Conservation (phyloP, 2,888 invertebrate genomes). For the Harpalus rufipes region DNA sequence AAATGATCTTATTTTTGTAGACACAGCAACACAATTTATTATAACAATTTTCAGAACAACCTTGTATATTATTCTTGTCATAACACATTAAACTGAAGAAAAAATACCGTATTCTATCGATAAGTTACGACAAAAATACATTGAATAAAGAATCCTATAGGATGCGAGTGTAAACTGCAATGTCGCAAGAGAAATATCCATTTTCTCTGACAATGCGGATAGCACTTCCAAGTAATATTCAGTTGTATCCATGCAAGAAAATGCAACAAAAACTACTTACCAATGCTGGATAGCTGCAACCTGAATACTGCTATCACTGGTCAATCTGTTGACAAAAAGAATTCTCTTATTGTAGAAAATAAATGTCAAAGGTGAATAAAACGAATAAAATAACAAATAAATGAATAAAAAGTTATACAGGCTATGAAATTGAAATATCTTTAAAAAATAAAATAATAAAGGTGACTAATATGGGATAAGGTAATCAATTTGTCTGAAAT, state of each 20-base stretch:
- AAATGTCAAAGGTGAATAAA: neutral
- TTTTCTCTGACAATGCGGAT: constrained; percentile 53
- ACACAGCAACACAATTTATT: neutral
- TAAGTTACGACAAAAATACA: constrained; percentile 19
- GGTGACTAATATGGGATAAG: too few species aligned
- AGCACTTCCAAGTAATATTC: constrained; percentile 42
- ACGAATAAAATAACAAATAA: neutral
- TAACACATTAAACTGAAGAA: neutral
- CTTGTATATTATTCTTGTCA: neutral
- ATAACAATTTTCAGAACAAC: too few species aligned
- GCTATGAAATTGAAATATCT: too few species aligned
- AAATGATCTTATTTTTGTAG: too few species aligned
- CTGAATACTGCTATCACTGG: constrained; percentile 3
- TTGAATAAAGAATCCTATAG: constrained; percentile 17
- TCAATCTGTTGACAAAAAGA: constrained; percentile 45
- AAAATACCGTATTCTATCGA: constrained; percentile 1
- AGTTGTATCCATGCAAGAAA: constrained; percentile 59
- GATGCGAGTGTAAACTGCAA: neutral
- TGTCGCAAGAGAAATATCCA: constrained; percentile 39
- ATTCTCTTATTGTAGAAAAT: constrained; percentile 21
- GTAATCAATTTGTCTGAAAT: too few species aligned
- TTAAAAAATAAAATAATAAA: too few species aligned
- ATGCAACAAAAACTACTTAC: constrained; percentile 56
- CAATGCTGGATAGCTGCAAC: neutral
- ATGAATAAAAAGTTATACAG: neutral